Base-by-base conservation (phyloP, 1,140 invertebrate genomes). In the Drosophila eugracilis region DNA sequence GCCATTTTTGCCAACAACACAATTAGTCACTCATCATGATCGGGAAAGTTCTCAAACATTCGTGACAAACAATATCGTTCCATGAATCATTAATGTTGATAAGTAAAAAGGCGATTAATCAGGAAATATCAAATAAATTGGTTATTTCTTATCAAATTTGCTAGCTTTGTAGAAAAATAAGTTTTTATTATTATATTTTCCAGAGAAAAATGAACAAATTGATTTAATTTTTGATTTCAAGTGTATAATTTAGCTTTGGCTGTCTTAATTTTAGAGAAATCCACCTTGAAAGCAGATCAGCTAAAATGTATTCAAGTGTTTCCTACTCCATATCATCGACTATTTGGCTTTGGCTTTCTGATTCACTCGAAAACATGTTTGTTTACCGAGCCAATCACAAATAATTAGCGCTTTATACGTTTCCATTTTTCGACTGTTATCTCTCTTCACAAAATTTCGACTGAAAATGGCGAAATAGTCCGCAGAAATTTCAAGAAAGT, bases 311-410 rank as follows among this genome's bases (percentile, higher is more conserved):
- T 36, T 66, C 47, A 69, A 69, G 30, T 70, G 50, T 57, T 57
- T 69, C 34, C 62, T 49, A 9, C 34, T 48, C 19, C 17, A 22
- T 34, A 50, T 50, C 26, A 32, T 21, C 24, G 19, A 57, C 54
- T 57, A 24, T 50, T 59, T 59, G 32, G 14, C 47, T 50, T 7
- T 14, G 6, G 15, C 15, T 17, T 45, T 50, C 39, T 60, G 28
- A 72, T 59, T 50, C 45, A 49, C 37, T 71, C 17, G 17, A 71
- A 72, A 72, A 72, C 66, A 72, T 39, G 39, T 71, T 70, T 72
- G 66, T 70, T 72, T 72, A 47, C 41, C 54, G 15, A 49, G n/a
- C 17, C 39, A 59, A 72, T 72, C 69, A 52, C 70, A 67, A 60
- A 71, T 44, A 72, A 59, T 72, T 59, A 71, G 66, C 66, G 45